Percentiles rank a stretch among this genome's conserved stretches.
phyloP scores from a whole-genome alignment of 2,797 vertebrate species.

The Bovichtus variegatus region DNA sequence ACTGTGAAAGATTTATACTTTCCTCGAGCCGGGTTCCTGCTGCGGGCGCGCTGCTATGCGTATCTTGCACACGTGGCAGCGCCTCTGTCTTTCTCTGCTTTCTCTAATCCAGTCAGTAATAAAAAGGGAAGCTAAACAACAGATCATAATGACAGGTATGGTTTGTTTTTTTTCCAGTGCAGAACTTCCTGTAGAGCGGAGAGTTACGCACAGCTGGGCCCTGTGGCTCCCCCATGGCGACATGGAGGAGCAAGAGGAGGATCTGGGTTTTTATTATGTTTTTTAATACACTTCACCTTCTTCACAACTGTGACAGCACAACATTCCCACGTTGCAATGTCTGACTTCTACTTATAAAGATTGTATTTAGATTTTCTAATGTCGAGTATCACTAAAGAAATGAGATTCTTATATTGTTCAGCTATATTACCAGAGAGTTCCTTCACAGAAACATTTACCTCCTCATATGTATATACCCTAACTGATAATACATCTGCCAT shows the following conservation, averaged over 20 bases:
- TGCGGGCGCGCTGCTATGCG: not conserved
- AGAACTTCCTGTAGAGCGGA: conserved; percentile 5
- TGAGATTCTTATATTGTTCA: not conserved
- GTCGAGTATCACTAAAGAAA: not conserved
- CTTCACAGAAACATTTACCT: not conserved
- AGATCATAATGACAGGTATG: not conserved
- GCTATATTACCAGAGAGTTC: not conserved
- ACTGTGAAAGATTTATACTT: not conserved
- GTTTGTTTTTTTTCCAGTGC: not conserved
- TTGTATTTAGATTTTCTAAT: not conserved
- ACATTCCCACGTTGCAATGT: not conserved
- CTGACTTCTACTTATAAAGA: not conserved
- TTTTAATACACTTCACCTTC: not conserved
- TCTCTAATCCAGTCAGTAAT: not conserved
- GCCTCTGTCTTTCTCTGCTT: not conserved
- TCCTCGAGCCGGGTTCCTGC: not conserved
- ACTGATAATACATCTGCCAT: not conserved
- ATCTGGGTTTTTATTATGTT: conserved; percentile 9
- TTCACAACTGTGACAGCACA: not conserved
- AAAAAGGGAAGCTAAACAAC: not conserved
- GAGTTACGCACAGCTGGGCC: conserved; percentile 21
- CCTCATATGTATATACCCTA: not conserved
- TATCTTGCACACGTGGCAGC: not conserved
- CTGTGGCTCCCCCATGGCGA: conserved; percentile 9
- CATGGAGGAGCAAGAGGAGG: not conserved